phyloP scores from a whole-genome alignment of 2,888 invertebrate species.

The Melanostoma mellinum region DNA sequence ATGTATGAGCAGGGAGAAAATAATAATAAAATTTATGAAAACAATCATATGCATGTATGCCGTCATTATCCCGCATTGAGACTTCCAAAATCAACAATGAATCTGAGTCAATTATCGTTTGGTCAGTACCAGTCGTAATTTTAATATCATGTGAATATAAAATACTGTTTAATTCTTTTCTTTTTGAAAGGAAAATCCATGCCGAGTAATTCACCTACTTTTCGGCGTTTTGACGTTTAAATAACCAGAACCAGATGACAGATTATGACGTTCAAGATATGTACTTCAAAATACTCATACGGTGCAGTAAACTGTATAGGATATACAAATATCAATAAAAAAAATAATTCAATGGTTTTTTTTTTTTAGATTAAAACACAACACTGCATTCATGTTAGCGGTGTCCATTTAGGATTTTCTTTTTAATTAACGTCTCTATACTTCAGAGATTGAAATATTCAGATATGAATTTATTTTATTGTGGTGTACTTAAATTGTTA shows the following conservation, averaged over 20 bases:
- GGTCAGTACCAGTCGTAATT: slow-evolving; percentile 20
- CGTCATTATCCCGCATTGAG: slow-evolving; percentile 34
- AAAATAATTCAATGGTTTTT: slow-evolving; percentile 25
- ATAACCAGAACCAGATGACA: slow-evolving; percentile 62
- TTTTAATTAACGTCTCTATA: slow-evolving; percentile 59
- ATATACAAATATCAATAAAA: slow-evolving; percentile 20
- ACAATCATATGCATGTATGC: slow-evolving; percentile 49
- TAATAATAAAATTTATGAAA: slow-evolving; percentile 63
- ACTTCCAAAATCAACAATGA: slow-evolving; percentile 59
- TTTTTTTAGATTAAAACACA: slow-evolving; percentile 27
- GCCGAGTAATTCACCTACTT: slow-evolving; percentile 68
- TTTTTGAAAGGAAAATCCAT: slow-evolving; percentile 49
- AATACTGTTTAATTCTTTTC: background rate
- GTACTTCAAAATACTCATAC: slow-evolving; percentile 18
- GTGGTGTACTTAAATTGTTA: background rate
- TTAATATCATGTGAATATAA: background rate
- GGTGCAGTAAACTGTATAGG: slow-evolving; percentile 11
- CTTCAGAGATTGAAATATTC: slow-evolving; percentile 61
- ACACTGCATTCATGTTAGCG: slow-evolving; percentile 54
- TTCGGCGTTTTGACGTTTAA: slow-evolving; percentile 54
- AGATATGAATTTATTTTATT: slow-evolving; percentile 49
- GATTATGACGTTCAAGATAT: slow-evolving; percentile 54
- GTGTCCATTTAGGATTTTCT: slow-evolving; percentile 58
- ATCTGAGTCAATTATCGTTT: slow-evolving; percentile 66
- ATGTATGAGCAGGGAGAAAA: slow-evolving; percentile 17